Evolutionary conservation across 1,140 invertebrate genomes (phyloP), one percentile per base, ranked within the genome.

Genomic region (Drosophila varians): DNA sequence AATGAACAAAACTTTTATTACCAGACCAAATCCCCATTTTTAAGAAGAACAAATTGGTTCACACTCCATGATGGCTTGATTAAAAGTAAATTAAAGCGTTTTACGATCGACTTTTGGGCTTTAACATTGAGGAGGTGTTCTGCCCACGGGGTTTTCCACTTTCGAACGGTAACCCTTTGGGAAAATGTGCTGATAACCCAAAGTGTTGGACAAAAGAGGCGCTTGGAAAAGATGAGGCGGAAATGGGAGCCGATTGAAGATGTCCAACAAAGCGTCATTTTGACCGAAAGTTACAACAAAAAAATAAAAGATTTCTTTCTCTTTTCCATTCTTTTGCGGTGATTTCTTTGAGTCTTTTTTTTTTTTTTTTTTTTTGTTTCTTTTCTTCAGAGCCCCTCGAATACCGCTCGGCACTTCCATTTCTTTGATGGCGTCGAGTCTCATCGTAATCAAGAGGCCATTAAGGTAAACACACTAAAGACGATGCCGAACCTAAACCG

Each of bases 361-460:
- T 19, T 14, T n/a, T n/a, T n/a, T n/a, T n/a, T n/a, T n/a, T n/a
- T n/a, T n/a, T 21, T 21, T 21, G 21, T 2, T 2, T 21, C 21
- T 8, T 21, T 46, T 25, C 8, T 43, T 7, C 6, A 6, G 2
- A 7, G 6, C 28, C 28, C 28, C 36, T 38, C 36, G 2, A 12
- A 38, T 12, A 16, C 36, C 40, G 25, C 34, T 9, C 9, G 26
- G 25, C 52, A 61, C 60, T 55, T 61, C 47, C 55, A 54, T 49
- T 28, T 48, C 45, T 58, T 55, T 73, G 60, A 66, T 66, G 62
- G 60, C 28, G 43, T 38, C 51, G 60, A 42, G 43, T 38, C 51
- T 65, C 38, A 53, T 47, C 60, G 70, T 71, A 83, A 86, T 84
- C 80, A 86, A 86, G 72, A 62, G 61, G 76, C 83, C 80, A 86